phyloP scores from a whole-genome alignment of 2,888 invertebrate species.

The Mesorhabditis belari region DNA sequence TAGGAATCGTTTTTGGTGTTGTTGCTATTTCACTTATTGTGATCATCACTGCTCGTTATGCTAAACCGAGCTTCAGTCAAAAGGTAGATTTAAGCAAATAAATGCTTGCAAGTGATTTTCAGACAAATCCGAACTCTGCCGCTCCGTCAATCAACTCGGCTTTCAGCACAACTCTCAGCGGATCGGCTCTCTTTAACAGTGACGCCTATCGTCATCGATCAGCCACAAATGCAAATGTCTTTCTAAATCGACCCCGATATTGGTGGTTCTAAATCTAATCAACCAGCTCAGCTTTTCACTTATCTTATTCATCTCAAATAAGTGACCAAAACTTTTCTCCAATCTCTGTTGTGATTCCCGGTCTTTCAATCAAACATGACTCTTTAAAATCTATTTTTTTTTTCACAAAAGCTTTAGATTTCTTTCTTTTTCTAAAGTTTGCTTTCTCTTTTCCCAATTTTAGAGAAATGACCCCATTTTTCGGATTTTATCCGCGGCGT shows the following conservation, averaged over 20 bases:
- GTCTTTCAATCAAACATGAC: background rate
- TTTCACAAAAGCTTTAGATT: background rate
- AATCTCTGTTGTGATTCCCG: background rate
- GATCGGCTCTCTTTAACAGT: slow-evolving; percentile 9
- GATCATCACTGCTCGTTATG: background rate
- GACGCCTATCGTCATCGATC: slow-evolving; percentile 11
- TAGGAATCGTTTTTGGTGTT: background rate
- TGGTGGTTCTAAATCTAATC: slow-evolving; percentile 31
- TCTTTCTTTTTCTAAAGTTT: slow-evolving; percentile 6
- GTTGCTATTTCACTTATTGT: background rate
- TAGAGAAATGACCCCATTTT: no score
- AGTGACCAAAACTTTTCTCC: no score
- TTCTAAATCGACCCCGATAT: slow-evolving; percentile 36
- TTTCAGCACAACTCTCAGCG: slow-evolving; percentile 9
- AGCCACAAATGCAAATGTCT: slow-evolving; percentile 23
- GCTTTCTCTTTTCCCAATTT: no score
- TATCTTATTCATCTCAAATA: background rate
- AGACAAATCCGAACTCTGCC: background rate
- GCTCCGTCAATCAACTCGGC: no score
- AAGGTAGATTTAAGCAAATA: background rate
- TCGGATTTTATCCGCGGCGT: no score
- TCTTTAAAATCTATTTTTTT: background rate
- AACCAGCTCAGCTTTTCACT: background rate
- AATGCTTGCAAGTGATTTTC: background rate
- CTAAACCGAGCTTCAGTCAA: background rate